Evolutionary conservation across 1,140 invertebrate genomes (phyloP), one percentile per base, ranked within the genome.

Genomic region (Globodera rostochiensis): DNA sequence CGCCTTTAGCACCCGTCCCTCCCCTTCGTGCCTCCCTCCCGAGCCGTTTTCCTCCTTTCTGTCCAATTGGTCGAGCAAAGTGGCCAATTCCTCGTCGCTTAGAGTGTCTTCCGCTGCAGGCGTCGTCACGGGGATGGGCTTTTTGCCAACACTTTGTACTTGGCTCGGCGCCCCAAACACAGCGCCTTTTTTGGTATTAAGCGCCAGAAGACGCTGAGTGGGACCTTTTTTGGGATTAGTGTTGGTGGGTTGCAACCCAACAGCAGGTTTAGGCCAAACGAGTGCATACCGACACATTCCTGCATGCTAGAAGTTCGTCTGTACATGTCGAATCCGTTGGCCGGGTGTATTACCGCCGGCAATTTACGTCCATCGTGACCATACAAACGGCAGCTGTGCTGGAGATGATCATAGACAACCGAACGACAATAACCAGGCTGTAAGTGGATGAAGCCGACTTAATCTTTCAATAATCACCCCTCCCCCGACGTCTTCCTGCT

Each of bases 361-460:
- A 80, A 11, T 81, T 84, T 76, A 11, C 45, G 73, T 45, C 83
- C 83, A 67, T 84, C 83, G 71, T 84, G 83, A 15, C 75, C 79
- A 66, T 84, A 84, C 45, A 84, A 57, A 7, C 83, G 83, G 74
- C 83, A 84, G 66, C 83, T 84, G 64, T 84, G 83, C 66, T 80
- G 80, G 49, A 81, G 71, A 50, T 84, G 77, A 57, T 84, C 73
- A 50, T 84, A 84, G 69, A 84, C 79, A 60, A 84, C 77, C 9
- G 77, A 84, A 15, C 60, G 70, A 45, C 53, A 74, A n/a, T 70
- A 53, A 64, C 79, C 73, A 11, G 57, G 57, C 67, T 80, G 49
- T 36, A 57, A 47, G 19, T 66, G 57, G 15, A 13, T 19, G 4
- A 64, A 1, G 19, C 11, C 5, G 57, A 19, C 19, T n/a, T 45